Base-by-base conservation (phyloP, 2,888 invertebrate species). In the Imbricaverruca yamaguchii region DNA sequence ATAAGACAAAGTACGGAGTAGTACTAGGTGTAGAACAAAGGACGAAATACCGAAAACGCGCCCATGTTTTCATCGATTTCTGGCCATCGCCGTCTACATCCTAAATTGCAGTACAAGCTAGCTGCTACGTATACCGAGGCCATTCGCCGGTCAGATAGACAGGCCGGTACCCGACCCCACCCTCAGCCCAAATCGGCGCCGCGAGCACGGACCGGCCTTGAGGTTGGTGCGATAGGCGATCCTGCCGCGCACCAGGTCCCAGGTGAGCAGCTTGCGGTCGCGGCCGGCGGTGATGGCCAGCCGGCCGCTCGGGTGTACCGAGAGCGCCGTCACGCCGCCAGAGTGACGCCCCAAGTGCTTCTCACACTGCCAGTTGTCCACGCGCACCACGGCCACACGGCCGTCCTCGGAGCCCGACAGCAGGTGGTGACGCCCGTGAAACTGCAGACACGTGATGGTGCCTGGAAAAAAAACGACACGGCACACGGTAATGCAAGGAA, bases 161-260 rank as follows among this genome's bases (percentile, higher is more conserved):
- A 39, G 39, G 4, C 39, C 39, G 39, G 39, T 39, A 4, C 39
- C 39, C 39, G 39, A 39, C 1, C 2, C 39, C 39, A 39, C 39
- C 39, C 39, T 39, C 39, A 39, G 39, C 39, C 39, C 39, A 39
- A 39, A 39, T 39, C 39, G 39, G 39, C 39, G 39, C 39, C 39
- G 2, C 39, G 39, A 39, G 39, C 39, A 39, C 83, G 90, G 89
- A 88, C 92, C 92, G 85, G 90, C 92, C 83, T 92, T 91, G 61
- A 97, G 89, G 87, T 96, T 96, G n/a, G 93, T 94, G 0, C 93
- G 92, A 87, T 94, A 97, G 0, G 96, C 97, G 85, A 92, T 92
- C 83, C 96, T 91, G 0, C 97, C 97, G 87, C 95, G 96, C 0
- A 97, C 90, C 83, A 98, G 89, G 89, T 98, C 97, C 98, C 98